Conservation (phyloP, 2,888 invertebrate species). For the Hirtodrosophila trivittata region DNA sequence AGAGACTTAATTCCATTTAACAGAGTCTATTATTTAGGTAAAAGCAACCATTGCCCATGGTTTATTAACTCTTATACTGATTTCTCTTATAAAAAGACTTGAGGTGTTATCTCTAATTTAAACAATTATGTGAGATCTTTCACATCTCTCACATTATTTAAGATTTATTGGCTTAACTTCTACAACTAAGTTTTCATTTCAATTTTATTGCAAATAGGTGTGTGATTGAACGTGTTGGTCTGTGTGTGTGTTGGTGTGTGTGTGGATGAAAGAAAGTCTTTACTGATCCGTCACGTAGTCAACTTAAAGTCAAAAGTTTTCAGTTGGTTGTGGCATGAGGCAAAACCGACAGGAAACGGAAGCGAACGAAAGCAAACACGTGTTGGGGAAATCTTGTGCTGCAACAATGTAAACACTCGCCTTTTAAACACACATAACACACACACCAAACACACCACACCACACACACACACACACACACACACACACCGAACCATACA, state of each 20-base stretch:
- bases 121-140: no score
- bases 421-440: constrained; percentile 29
- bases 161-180: neutral
- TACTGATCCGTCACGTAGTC: constrained; percentile 42
- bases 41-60: no score
- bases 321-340: constrained; percentile 21
- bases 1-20: no score
- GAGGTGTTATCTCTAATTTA: no score
- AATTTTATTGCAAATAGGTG: constrained; percentile 27
- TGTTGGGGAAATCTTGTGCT: constrained; percentile 70
- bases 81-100: no score
- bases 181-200: constrained; percentile 5
- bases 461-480: constrained; percentile 5
- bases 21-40: no score
- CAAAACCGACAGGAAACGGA: constrained; percentile 64
- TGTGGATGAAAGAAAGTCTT: constrained; percentile 9
- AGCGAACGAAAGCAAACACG: constrained; percentile 70
- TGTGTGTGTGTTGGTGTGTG: neutral
- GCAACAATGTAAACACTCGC: constrained; percentile 67
- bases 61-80: no score
- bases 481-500: constrained; percentile 3
- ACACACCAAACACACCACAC: constrained; percentile 18
- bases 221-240: neutral
- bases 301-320: constrained; percentile 58
- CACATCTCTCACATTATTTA: no score